These are phyloP conservation scores for Poliocrania exsul DNA, from an alignment of 2,797 vertebrate genomes.

Conservation along the genomic window DNA sequence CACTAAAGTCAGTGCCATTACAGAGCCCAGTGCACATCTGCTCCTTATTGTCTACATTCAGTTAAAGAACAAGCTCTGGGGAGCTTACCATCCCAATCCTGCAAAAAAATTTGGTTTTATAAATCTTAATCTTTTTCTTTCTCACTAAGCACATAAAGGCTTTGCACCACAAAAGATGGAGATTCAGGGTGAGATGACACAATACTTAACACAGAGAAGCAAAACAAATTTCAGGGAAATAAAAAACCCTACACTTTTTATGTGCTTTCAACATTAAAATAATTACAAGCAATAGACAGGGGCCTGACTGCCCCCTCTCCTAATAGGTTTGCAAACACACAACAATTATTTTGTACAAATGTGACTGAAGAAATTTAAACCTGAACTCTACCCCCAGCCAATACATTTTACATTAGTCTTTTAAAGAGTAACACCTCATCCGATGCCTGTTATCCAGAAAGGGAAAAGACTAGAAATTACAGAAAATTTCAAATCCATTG, in stretches of 20 bases:
- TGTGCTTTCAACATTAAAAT: neutral
- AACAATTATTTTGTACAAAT: neutral
- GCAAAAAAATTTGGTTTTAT: neutral
- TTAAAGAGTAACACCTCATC: neutral
- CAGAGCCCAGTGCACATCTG: neutral
- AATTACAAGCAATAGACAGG: neutral
- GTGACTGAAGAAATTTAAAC: neutral
- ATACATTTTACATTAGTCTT: neutral
- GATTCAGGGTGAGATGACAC: neutral
- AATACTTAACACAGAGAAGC: neutral
- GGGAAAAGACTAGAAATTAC: neutral
- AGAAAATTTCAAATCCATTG: neutral
- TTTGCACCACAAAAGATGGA: neutral
- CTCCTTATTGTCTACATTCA: neutral
- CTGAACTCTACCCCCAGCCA: neutral
- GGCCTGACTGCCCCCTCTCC: neutral
- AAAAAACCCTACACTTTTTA: neutral
- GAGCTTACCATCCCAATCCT: neutral
- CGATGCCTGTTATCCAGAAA: neutral
- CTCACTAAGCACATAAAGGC: neutral
- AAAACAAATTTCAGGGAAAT: neutral
- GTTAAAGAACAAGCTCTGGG: neutral
- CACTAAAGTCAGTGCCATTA: neutral
- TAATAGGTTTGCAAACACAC: neutral
- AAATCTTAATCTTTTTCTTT: neutral